Percentiles rank a stretch among this genome's conserved stretches.
Evolutionary conservation across 2,888 invertebrate genomes (phyloP).

Genomic region (Calephelis perditalis): DNA sequence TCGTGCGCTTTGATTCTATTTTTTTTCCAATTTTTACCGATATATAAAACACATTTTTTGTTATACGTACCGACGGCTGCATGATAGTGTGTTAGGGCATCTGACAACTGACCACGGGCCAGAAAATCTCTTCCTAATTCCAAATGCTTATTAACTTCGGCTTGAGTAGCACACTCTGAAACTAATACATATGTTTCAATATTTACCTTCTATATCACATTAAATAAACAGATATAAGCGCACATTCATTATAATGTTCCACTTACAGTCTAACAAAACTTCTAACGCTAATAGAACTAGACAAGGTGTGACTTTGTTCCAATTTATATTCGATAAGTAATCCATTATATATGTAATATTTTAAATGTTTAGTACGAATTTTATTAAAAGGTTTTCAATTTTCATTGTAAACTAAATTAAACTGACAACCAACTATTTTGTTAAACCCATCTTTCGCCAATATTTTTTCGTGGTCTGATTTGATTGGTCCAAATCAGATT

Average conservation of each 20-base stretch:
- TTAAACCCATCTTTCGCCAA: conserved; percentile 67
- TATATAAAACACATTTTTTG: too few species aligned
- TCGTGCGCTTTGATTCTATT: too few species aligned
- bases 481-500: conserved; percentile 76
- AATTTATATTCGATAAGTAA: conserved; percentile 73
- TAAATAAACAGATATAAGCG: conserved; percentile 1
- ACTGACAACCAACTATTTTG: conserved; percentile 49
- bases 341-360: conserved; percentile 65
- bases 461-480: conserved; percentile 59
- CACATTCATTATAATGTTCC: conserved; percentile 16
- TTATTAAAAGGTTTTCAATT: conserved; percentile 34
- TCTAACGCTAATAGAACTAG: conserved; percentile 82
- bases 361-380: conserved; percentile 45
- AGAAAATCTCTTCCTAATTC: conserved; percentile 95
- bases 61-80: conserved; percentile 91
- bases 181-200: conserved; percentile 52
- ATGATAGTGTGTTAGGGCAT: conserved; percentile 98
- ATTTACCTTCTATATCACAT: conserved; percentile 6
- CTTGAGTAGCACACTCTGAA: conserved; percentile 82
- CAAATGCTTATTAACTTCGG: conserved; percentile 94
- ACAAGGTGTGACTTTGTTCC: conserved; percentile 82
- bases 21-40: too few species aligned
- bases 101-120: conserved; percentile 94
- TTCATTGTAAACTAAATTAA: conserved; percentile 36
- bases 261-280: conserved; percentile 83